These are phyloP conservation scores for Drosophila subsilvestris DNA, from an alignment of 2,888 invertebrate genomes.

Conservation along the genomic window DNA sequence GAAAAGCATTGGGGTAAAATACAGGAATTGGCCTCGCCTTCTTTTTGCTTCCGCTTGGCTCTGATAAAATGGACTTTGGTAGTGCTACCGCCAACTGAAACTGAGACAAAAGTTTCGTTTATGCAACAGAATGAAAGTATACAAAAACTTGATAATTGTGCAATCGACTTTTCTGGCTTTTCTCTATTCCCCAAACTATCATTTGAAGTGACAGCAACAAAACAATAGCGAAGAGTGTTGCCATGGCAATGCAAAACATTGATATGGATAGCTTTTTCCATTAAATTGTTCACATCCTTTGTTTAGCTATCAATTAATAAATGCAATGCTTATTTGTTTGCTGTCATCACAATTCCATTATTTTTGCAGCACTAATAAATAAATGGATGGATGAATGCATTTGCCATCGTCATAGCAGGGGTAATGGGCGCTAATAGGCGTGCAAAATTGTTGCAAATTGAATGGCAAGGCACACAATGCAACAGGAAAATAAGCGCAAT, in stretches of 20 bases:
- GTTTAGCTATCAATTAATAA: neutral
- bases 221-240: too few relatives aligned
- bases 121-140: neutral
- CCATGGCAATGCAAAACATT: neutral
- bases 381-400: slow-evolving; percentile 6
- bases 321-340: slow-evolving; percentile 15
- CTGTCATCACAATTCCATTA: slow-evolving; percentile 2
- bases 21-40: neutral
- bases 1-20: slow-evolving; percentile 5
- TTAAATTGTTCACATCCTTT: neutral
- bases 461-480: neutral
- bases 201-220: too few relatives aligned
- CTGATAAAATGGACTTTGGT: slow-evolving; percentile 10
- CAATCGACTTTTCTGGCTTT: neutral
- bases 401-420: neutral
- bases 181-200: too few relatives aligned
- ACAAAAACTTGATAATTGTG: neutral
- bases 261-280: neutral
- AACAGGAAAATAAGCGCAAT: neutral
- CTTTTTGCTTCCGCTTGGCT: neutral
- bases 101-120: neutral
- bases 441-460: neutral
- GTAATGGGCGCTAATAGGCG: neutral
- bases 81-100: neutral
- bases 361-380: slow-evolving; percentile 13